Evolutionary conservation across 2,888 invertebrate species (phyloP).

Genomic region (Dinocampus coccinellae): DNA sequence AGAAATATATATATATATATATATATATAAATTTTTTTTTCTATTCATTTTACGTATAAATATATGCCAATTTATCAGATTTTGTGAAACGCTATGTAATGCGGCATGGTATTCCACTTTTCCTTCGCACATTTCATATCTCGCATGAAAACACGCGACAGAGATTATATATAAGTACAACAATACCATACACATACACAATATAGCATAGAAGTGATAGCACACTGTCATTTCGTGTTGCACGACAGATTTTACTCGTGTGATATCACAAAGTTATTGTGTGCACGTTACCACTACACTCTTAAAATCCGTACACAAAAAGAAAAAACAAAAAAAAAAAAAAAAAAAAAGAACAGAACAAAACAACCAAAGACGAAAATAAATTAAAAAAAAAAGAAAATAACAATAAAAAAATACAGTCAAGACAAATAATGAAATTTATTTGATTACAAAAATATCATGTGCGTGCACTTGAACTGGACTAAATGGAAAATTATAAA

Average conservation of each 20-base stretch:
- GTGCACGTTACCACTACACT: background rate
- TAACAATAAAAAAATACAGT: no score
- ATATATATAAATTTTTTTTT: no score
- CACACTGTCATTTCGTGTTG: slow-evolving; percentile 17
- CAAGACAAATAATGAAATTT: no score
- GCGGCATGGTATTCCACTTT: slow-evolving; percentile 1
- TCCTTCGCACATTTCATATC: background rate
- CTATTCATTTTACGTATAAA: no score
- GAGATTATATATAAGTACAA: no score
- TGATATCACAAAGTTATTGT: slow-evolving; percentile 6
- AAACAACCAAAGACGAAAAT: background rate
- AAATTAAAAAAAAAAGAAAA: no score
- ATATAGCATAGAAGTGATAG: background rate
- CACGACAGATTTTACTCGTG: background rate
- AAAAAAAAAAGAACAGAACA: background rate
- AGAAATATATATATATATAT: no score
- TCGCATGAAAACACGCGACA: slow-evolving; percentile 6
- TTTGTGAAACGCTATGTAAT: background rate
- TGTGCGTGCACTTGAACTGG: no score
- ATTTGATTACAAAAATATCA: no score
- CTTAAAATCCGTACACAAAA: background rate
- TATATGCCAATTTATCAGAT: background rate
- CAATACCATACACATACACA: background rate
- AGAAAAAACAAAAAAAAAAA: background rate
- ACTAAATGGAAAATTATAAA: no score